Base-by-base conservation (phyloP, 2,797 vertebrate species). In the Glossophaga mutica region DNA sequence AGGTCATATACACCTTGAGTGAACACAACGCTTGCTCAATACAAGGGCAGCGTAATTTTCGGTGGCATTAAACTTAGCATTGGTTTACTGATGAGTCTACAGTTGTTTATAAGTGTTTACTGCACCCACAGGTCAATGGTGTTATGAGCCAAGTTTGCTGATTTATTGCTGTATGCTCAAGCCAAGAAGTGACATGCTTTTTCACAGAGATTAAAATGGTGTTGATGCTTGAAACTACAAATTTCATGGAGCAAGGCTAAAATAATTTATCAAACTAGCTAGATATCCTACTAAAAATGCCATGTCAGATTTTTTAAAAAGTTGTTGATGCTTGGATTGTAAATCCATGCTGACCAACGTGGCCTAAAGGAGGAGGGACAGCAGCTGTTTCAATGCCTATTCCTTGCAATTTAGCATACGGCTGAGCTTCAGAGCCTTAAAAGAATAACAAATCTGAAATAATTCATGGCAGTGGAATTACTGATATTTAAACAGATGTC, bases 401-500 rank as follows among this genome's bases (percentile, higher is more conserved):
- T 94, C 73, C 76, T 86, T 97, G 94, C 97, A 96, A 91, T 86
- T 76, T 94, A 97, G 94, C 96, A 97, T 94, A 96, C 16, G 95
- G 96, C 90, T 86, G 70, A 94, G 96, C 81, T 93, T 90, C 12
- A 3, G 77, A 88, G 85, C 85, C 95, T 94, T 96, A 78, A 96
- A 97, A 94, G 95, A 97, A 94, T 90, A 97, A 91, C 96, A 97
- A 93, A 94, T 92, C 91, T 96, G 93, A 96, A 96, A 96, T 94
- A 96, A 96, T 95, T 96, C 89, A 96, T 94, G 95, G 93, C 93
- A 90, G 71, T 96, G 50, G 95, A 95, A 94, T 97, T 97, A 97
- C 96, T 98, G 97, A 97, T 97, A 96, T 97, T 98, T 97, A 97
- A 98, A 94, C 97, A 97, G 94, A 97, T 97, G 97, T 87, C 97